Evolutionary conservation across 2,888 invertebrate species (phyloP).

Genomic region (Strigamia crassipes): DNA sequence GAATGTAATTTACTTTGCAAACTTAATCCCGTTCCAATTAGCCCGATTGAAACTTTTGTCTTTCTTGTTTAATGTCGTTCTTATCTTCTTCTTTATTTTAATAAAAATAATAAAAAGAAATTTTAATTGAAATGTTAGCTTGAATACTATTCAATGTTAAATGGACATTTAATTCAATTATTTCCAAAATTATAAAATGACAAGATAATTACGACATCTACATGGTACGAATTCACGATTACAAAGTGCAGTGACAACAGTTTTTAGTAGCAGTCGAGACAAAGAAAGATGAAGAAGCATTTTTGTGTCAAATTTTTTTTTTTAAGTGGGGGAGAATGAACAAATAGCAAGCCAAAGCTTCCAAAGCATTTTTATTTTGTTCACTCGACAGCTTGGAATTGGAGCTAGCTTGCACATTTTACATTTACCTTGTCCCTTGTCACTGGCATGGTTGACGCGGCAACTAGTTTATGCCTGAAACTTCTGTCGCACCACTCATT

Average conservation of each 20-base stretch:
- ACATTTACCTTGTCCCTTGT: not conserved
- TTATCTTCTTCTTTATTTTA: not conserved
- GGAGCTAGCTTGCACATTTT: not conserved
- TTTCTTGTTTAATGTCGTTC: not conserved
- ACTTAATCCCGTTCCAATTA: conserved; percentile 25
- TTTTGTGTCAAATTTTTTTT: not conserved
- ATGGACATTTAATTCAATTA: not conserved
- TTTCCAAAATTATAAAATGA: too few relatives aligned
- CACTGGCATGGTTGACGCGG: too few relatives aligned
- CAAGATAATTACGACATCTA: too few relatives aligned
- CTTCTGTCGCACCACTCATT: too few relatives aligned
- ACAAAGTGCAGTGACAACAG: not conserved
- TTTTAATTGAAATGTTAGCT: not conserved
- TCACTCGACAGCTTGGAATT: not conserved
- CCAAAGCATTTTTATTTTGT: not conserved
- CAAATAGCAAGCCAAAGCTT: not conserved
- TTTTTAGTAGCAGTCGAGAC: not conserved
- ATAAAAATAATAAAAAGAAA: not conserved
- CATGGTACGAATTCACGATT: not conserved
- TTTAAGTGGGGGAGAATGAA: not conserved
- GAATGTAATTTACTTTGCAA: conserved; percentile 2
- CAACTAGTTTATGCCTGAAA: too few relatives aligned
- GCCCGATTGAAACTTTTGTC: conserved; percentile 5
- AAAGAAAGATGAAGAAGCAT: conserved; percentile 16
- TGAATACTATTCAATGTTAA: not conserved